Conservation (phyloP, 2,113 vertebrate genomes). For the Cyanoderma ruficeps region DNA sequence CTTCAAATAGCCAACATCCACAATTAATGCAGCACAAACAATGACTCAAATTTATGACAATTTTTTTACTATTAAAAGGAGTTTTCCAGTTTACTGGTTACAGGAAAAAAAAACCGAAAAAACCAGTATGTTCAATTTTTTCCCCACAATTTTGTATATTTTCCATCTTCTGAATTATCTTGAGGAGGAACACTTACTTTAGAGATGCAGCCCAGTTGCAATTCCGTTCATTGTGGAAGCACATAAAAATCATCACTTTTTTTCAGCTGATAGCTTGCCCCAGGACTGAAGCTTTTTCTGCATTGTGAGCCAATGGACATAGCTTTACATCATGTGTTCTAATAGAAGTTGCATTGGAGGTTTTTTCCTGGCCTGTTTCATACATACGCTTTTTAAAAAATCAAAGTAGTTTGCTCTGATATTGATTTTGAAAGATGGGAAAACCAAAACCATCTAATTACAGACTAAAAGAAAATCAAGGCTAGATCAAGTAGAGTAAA, state of each 20-base stretch:
- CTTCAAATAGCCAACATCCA: neutral
- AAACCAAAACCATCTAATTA: neutral
- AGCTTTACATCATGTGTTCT: slow-evolving; percentile 6
- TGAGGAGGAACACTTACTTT: neutral
- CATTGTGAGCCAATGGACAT: neutral
- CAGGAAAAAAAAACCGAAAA: neutral
- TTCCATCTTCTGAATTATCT: neutral
- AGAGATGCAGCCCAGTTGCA: neutral
- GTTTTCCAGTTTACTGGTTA: neutral
- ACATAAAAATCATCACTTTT: neutral
- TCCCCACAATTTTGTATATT: neutral
- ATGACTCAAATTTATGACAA: neutral
- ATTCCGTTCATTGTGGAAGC: neutral
- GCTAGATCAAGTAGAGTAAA: slow-evolving; percentile 14
- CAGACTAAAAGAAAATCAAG: neutral
- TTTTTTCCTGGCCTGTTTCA: neutral
- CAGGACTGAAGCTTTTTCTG: neutral
- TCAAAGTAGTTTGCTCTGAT: neutral
- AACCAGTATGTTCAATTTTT: neutral
- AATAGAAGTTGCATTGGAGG: neutral
- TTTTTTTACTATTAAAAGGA: neutral
- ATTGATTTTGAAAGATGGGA: neutral
- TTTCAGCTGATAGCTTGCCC: neutral
- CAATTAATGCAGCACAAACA: neutral
- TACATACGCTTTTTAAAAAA: neutral